Evolutionary conservation across 2,113 vertebrate genomes (phyloP), one percentile per base, ranked within the genome.

Genomic region (Dermatemys mawii): DNA sequence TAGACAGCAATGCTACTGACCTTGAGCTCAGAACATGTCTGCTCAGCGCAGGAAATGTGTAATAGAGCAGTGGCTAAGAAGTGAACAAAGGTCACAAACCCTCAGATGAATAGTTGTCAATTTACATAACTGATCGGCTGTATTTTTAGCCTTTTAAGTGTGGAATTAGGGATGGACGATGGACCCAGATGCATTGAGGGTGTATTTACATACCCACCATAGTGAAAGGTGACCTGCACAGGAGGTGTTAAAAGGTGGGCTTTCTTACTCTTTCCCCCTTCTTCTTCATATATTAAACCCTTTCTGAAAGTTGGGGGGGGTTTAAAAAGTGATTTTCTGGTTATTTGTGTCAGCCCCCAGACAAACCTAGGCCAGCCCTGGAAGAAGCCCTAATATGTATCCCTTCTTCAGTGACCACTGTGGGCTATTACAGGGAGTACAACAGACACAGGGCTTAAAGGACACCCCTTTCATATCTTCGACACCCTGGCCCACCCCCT

Each of bases 31-130:
- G 12, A 53, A 67, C 8, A 44, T 63, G 57, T 38, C 54, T 29
- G 4, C 83, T 70, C 38, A 5, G 76, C 41, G 60, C 78, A 83
- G 92, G 90, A 90, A 93, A 2, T 73, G 46, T 44, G 11, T 32
- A 82, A 6, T 53, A 8, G 6, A 49, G n/a, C 14, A 14, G 35
- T 13, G 50, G n/a, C 38, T 60, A 51, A 60, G 7, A 21, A 21
- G 11, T 35, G 11, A 44, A 76, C 76, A 38, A 8, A 91, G 93
- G 93, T 78, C 93, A 90, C 84, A 5, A 8, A 13, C n/a, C 84
- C n/a, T 73, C n/a, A 70, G 63, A 70, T 21, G 63, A 38, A 70
- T 75, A 73, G 92, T 93, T 90, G 93, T 86, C 75, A 90, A 88
- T 88, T 57, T 86, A 48, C 89, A 82, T 35, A 81, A 55, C 78